phyloP scores from a whole-genome alignment of 2,797 vertebrate species.

The Enteromius thamalakanensis region DNA sequence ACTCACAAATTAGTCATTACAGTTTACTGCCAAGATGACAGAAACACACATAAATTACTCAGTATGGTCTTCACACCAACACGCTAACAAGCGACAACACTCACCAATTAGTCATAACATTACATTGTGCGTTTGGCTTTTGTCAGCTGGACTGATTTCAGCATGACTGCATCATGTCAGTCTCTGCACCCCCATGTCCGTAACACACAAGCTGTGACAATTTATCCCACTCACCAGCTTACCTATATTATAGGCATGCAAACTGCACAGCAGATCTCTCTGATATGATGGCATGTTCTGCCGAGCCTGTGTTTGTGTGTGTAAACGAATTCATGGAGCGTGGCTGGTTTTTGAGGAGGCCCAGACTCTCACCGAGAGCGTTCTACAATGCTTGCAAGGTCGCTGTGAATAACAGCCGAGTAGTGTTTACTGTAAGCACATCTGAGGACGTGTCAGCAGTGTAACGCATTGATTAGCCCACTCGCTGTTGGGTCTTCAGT shows the following conservation, averaged over 20 bases:
- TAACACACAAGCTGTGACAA: constrained; percentile 19
- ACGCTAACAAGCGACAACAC: constrained; percentile 50
- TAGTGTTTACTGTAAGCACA: constrained; percentile 58
- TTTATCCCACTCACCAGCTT: constrained; percentile 22
- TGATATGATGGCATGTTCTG: constrained; percentile 11
- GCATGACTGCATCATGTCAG: constrained; percentile 39
- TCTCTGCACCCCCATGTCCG: background rate
- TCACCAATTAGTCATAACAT: constrained; percentile 53
- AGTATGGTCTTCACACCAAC: constrained; percentile 47
- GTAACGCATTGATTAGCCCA: constrained; percentile 48
- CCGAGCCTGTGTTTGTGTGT: constrained; percentile 14
- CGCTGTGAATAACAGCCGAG: constrained; percentile 39
- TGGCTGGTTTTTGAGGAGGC: constrained; percentile 33
- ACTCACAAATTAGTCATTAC: constrained; percentile 57
- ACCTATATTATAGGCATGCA: constrained; percentile 9
- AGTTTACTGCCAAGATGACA: constrained; percentile 52
- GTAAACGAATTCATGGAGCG: constrained; percentile 28
- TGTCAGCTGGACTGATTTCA: constrained; percentile 32
- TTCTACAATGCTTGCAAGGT: constrained; percentile 37
- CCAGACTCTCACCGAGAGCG: constrained; percentile 27
- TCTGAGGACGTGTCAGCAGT: constrained; percentile 42
- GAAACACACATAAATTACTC: constrained; percentile 46
- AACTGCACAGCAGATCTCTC: constrained; percentile 12
- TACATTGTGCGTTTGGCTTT: constrained; percentile 58
- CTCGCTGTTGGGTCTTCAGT: constrained; percentile 46